Percentiles rank a stretch among this genome's conserved stretches.
phyloP scores from a whole-genome alignment of 2,888 invertebrate genomes.

The Brachyopa scutellaris region DNA sequence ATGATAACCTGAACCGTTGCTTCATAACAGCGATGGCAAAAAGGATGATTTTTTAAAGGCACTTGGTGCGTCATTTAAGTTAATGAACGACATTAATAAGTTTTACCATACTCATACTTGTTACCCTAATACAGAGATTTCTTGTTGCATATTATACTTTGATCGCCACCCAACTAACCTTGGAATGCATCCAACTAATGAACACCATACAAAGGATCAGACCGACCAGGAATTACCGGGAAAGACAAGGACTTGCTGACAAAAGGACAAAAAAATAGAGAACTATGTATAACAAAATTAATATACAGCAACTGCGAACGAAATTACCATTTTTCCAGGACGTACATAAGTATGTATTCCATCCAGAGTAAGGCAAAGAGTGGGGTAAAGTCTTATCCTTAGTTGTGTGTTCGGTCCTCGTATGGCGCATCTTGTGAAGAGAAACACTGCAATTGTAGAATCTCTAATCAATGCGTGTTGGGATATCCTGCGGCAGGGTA shows the following conservation, averaged over 20 bases:
- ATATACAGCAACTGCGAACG: not conserved
- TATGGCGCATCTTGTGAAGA: not conserved
- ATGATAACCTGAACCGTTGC: constrained; percentile 20
- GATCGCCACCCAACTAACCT: constrained; percentile 2
- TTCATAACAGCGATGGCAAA: not conserved
- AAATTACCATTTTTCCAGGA: constrained; percentile 22
- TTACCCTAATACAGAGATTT: too few species aligned
- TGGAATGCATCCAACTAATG: constrained; percentile 22
- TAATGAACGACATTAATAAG: constrained; percentile 53
- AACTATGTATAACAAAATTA: constrained; percentile 28
- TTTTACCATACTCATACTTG: not conserved
- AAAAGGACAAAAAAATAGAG: constrained; percentile 1
- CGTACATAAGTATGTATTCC: too few species aligned
- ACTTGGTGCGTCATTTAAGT: constrained; percentile 35
- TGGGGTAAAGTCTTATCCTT: not conserved
- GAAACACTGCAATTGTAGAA: constrained; percentile 28
- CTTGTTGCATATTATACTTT: not conserved
- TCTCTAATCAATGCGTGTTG: constrained; percentile 51
- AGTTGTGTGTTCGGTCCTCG: not conserved
- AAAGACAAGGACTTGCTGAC: not conserved
- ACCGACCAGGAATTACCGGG: not conserved
- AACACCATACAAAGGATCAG: not conserved
- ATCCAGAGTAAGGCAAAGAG: too few species aligned
- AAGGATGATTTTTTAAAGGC: not conserved
- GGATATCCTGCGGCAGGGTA: constrained; percentile 40